These are phyloP conservation scores for Antitype chi DNA, from an alignment of 2,888 invertebrate genomes.

Conservation along the genomic window DNA sequence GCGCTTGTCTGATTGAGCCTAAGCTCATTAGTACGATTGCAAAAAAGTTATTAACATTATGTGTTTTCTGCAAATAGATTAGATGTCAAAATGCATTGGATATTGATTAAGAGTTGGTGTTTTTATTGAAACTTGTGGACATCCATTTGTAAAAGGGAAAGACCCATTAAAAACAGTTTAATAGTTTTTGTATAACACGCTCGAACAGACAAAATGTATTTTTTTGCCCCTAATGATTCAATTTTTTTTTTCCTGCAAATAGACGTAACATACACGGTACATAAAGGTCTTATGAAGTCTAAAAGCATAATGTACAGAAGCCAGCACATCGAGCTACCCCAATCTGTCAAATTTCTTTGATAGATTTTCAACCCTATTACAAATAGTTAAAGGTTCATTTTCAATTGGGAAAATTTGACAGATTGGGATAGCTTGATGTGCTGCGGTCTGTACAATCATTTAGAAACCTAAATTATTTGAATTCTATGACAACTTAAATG, in stretches of 20 bases:
- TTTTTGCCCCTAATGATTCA: slow-evolving; percentile 8
- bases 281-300: too few species aligned
- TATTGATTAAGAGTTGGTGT: slow-evolving; percentile 8
- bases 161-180: slow-evolving; percentile 44
- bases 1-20: too few species aligned
- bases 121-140: slow-evolving; percentile 35
- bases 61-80: neutral
- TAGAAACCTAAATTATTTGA: too few species aligned
- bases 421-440: too few species aligned
- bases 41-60: neutral
- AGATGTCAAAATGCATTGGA: slow-evolving; percentile 5
- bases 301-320: too few species aligned
- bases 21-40: neutral
- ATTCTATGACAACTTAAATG: too few species aligned
- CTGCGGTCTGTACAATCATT: too few species aligned
- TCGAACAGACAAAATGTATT: neutral
- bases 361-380: too few species aligned
- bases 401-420: too few species aligned
- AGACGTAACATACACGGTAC: neutral
- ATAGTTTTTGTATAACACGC: slow-evolving; percentile 34
- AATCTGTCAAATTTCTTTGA: too few species aligned
- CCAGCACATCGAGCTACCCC: too few species aligned
- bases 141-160: slow-evolving; percentile 31
- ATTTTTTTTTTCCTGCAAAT: neutral
- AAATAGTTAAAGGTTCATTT: too few species aligned